These are phyloP conservation scores for Strigamia transsilvanica DNA, from an alignment of 2,888 invertebrate genomes.

Conservation along the genomic window DNA sequence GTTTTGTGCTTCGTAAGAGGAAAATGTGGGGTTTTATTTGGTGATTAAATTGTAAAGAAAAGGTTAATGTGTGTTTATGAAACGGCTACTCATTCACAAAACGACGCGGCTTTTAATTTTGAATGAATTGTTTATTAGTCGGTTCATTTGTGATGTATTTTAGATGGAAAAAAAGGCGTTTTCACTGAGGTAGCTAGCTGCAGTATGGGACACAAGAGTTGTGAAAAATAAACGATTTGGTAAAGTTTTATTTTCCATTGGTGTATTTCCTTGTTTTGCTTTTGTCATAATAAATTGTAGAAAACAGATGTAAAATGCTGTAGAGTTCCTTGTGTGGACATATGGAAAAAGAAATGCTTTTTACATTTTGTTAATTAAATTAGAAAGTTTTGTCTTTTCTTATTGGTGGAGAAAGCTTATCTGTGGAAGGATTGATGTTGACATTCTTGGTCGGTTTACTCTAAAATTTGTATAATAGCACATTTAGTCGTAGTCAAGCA, in stretches of 20 bases:
- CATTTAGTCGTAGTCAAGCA: background rate
- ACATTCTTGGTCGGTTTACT: background rate
- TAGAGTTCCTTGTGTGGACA: background rate
- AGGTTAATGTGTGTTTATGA: slow-evolving; percentile 30
- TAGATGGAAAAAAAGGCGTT: background rate
- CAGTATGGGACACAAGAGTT: no score
- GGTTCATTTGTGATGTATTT: background rate
- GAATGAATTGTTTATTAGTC: background rate
- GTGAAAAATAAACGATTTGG: no score
- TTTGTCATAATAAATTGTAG: background rate
- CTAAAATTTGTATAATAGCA: slow-evolving; percentile 11
- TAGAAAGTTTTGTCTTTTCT: background rate
- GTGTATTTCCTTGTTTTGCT: background rate
- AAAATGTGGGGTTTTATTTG: slow-evolving; percentile 32
- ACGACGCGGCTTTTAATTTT: background rate
- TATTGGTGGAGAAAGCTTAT: background rate
- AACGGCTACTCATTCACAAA: slow-evolving; percentile 26
- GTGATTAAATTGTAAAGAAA: slow-evolving; percentile 35
- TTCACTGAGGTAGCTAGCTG: background rate
- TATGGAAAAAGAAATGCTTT: background rate
- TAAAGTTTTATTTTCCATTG: background rate
- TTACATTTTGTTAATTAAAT: slow-evolving; percentile 19
- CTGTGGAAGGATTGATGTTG: background rate
- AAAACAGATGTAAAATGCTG: background rate
- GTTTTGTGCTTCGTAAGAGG: slow-evolving; percentile 2